Evolutionary conservation across 2,888 invertebrate species (phyloP).

Genomic region (Amphipyra berbera): DNA sequence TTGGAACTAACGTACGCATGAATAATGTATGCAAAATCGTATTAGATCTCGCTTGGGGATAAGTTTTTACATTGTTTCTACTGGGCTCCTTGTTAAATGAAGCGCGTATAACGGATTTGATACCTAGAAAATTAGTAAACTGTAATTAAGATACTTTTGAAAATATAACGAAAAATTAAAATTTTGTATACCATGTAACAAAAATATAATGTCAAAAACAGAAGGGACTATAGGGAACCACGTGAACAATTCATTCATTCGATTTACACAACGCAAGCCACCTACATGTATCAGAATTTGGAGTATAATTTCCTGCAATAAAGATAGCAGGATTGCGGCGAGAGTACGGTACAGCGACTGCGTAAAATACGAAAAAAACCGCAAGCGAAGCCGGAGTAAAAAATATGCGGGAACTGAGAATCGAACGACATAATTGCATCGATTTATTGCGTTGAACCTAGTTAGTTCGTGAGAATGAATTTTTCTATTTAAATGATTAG

Average conservation of each 20-base stretch:
- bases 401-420: slow-evolving; percentile 49
- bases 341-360: slow-evolving; percentile 42
- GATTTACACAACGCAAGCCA: slow-evolving; percentile 34
- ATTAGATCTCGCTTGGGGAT: slow-evolving; percentile 47
- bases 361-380: slow-evolving; percentile 45
- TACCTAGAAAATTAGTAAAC: not conserved
- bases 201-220: too few species aligned
- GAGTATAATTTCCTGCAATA: slow-evolving; percentile 60
- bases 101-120: slow-evolving; percentile 30
- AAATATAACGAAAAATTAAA: too few species aligned
- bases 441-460: slow-evolving; percentile 56
- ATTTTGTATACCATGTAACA: too few species aligned
- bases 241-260: slow-evolving; percentile 10
- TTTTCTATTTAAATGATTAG: slow-evolving; percentile 63
- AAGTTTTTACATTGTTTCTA: slow-evolving; percentile 43
- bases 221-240: slow-evolving; percentile 1
- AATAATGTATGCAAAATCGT: slow-evolving; percentile 55
- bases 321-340: slow-evolving; percentile 52
- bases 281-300: slow-evolving; percentile 51
- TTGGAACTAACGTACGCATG: slow-evolving; percentile 59
- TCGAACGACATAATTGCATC: slow-evolving; percentile 59
- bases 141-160: too few species aligned
- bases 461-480: slow-evolving; percentile 65
- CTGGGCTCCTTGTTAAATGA: slow-evolving; percentile 46
- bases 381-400: slow-evolving; percentile 30